A percentile compares a stretch with the other conserved stretches of the same genome.
Conservation (phyloP, 2,888 invertebrate genomes). For the Hartigia nigra region DNA sequence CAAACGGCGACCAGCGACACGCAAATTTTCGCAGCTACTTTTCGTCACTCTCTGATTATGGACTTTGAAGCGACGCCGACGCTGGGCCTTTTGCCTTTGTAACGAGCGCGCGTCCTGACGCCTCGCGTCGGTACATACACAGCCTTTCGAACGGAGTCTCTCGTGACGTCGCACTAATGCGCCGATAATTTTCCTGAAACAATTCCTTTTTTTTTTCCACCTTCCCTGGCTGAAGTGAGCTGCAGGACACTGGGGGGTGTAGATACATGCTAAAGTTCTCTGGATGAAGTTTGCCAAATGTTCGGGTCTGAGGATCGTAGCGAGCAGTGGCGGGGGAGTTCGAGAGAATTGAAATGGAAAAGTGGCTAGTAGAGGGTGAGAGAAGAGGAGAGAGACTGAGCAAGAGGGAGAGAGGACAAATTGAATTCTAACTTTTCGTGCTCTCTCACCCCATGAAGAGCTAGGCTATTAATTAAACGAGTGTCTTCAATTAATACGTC, state of each 20-base stretch:
- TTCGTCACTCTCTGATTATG: neutral
- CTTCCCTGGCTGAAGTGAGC: neutral
- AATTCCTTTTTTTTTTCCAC: neutral
- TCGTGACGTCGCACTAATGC: neutral
- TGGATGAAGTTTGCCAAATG: slow-evolving; percentile 16
- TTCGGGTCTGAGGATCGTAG: neutral
- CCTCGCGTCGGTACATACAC: neutral
- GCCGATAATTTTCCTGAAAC: slow-evolving; percentile 13
- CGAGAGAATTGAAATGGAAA: neutral
- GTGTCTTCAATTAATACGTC: slow-evolving; percentile 20
- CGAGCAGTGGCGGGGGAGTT: neutral
- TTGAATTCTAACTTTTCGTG: slow-evolving; percentile 9
- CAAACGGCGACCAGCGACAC: neutral
- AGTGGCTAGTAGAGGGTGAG: neutral
- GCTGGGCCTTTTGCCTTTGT: neutral
- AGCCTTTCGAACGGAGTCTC: neutral
- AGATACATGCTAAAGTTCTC: neutral
- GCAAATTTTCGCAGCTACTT: neutral
- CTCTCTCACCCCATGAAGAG: neutral
- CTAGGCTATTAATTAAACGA: slow-evolving; percentile 11
- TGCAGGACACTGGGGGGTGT: neutral
- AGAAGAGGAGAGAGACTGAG: neutral
- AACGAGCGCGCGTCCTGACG: neutral
- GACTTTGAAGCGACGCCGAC: neutral
- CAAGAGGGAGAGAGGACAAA: neutral